phyloP scores from a whole-genome alignment of 2,888 invertebrate species.

The Agrotis ipsilon region DNA sequence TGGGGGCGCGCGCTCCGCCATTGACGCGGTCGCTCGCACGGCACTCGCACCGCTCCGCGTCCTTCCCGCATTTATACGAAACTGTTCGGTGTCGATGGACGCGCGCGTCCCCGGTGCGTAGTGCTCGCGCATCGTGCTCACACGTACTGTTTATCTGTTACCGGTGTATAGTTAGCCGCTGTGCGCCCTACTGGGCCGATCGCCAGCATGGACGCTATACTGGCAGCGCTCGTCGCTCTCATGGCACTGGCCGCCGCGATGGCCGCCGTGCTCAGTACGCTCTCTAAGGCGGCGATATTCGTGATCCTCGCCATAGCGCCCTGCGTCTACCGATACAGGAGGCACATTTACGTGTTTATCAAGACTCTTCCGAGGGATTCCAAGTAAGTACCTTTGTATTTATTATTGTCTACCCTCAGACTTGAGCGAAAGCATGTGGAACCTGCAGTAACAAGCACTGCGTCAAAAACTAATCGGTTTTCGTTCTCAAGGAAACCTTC shows the following conservation, averaged over 20 bases:
- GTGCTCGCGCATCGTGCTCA: conserved; percentile 68
- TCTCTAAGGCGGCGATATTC: conserved; percentile 94
- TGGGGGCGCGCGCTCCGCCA: conserved; percentile 71
- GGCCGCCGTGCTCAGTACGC: conserved; percentile 91
- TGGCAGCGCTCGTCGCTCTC: conserved; percentile 88
- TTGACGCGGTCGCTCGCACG: conserved; percentile 73
- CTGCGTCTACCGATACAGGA: conserved; percentile 90
- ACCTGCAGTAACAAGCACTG: conserved; percentile 57
- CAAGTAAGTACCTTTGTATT: conserved; percentile 89
- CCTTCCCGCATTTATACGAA: conserved; percentile 74
- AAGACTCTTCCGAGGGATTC: conserved; percentile 93
- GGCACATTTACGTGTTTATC: conserved; percentile 91
- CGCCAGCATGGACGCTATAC: conserved; percentile 90
- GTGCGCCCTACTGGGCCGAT: conserved; percentile 85
- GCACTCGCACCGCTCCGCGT: conserved; percentile 65
- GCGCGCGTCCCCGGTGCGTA: conserved; percentile 70
- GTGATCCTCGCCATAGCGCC: conserved; percentile 90
- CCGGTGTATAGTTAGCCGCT: conserved; percentile 73
- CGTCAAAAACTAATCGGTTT: conserved; percentile 46
- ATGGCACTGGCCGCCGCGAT: conserved; percentile 90
- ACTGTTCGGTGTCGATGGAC: conserved; percentile 74
- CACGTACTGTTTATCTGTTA: conserved; percentile 70
- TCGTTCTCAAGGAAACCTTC: conserved; percentile 24
- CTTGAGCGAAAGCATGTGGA: conserved; percentile 30
- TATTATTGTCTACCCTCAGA: conserved; percentile 35